These are phyloP conservation scores for Chaetodon trifasciatus DNA, from an alignment of 2,797 vertebrate genomes.

Conservation along the genomic window DNA sequence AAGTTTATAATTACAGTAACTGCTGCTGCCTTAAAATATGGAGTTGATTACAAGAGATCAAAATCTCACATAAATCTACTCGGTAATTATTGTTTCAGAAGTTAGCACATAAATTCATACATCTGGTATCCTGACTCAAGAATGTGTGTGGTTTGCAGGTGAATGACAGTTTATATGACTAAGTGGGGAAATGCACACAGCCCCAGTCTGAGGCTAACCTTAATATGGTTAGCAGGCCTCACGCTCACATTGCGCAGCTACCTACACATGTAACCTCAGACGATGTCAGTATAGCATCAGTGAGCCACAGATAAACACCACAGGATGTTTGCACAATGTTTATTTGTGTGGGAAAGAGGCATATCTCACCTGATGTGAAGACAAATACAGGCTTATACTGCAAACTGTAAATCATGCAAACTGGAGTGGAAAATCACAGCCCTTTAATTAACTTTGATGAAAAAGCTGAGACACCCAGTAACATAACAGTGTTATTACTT, in stretches of 20 bases:
- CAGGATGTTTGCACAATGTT: slow-evolving; percentile 82
- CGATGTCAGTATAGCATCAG: slow-evolving; percentile 60
- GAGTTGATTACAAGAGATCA: neutral
- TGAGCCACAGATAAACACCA: slow-evolving; percentile 72
- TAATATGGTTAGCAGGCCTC: slow-evolving; percentile 75
- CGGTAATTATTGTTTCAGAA: neutral
- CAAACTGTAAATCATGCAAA: slow-evolving; percentile 48
- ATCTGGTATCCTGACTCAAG: slow-evolving; percentile 23
- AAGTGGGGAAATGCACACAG: slow-evolving; percentile 59
- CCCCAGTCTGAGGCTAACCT: slow-evolving; percentile 71
- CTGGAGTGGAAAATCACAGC: slow-evolving; percentile 49
- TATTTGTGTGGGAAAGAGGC: slow-evolving; percentile 60
- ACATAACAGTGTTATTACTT: slow-evolving; percentile 44
- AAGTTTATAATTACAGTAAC: neutral
- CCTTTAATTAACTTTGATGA: slow-evolving; percentile 65
- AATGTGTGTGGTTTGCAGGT: slow-evolving; percentile 69
- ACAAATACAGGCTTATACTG: slow-evolving; percentile 41
- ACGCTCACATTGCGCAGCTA: slow-evolving; percentile 34
- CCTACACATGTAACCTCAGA: slow-evolving; percentile 78
- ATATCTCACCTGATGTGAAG: slow-evolving; percentile 69
- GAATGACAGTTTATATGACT: slow-evolving; percentile 73
- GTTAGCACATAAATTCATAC: neutral
- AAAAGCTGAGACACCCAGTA: slow-evolving; percentile 55
- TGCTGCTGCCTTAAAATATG: neutral
- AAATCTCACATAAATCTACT: neutral